Evolutionary conservation across 2,113 vertebrate genomes (phyloP).

Genomic region (Brachionichthys hirsutus): DNA sequence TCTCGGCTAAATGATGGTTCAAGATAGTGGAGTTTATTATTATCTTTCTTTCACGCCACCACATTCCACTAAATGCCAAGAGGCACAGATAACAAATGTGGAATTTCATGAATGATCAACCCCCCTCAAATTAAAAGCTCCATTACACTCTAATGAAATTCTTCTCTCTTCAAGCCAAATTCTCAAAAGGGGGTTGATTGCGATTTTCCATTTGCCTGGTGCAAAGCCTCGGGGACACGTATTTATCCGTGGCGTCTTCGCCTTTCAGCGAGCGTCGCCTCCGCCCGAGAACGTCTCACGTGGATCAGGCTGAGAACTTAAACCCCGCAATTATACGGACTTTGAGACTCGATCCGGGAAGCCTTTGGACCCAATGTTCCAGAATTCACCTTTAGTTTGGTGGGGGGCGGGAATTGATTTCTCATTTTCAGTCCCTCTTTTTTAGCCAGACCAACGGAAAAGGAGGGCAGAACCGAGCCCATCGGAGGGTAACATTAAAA

Average conservation of each 20-base stretch:
- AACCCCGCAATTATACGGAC: slow-evolving; percentile 27
- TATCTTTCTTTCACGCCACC: slow-evolving; percentile 40
- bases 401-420: slow-evolving; percentile 22
- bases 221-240: slow-evolving; percentile 41
- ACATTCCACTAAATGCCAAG: slow-evolving; percentile 42
- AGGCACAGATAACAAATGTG: slow-evolving; percentile 60
- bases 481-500: slow-evolving; percentile 28
- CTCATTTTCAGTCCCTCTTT: slow-evolving; percentile 5
- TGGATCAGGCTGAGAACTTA: slow-evolving; percentile 30
- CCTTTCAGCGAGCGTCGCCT: slow-evolving; percentile 39
- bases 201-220: slow-evolving; percentile 58
- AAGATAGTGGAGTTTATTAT: slow-evolving; percentile 37
- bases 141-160: slow-evolving; percentile 72
- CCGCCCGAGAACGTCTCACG: slow-evolving; percentile 16
- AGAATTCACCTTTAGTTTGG: slow-evolving; percentile 37
- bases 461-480: slow-evolving; percentile 34
- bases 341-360: slow-evolving; percentile 11
- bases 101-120: slow-evolving; percentile 71
- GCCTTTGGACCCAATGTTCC: slow-evolving; percentile 14
- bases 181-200: slow-evolving; percentile 53
- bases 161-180: slow-evolving; percentile 53
- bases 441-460: slow-evolving; percentile 59
- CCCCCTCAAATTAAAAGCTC: slow-evolving; percentile 72
- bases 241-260: slow-evolving; percentile 41
- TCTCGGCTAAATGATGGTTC: slow-evolving; percentile 22